A percentile compares a stretch with the other conserved stretches of the same genome.
phyloP scores from a whole-genome alignment of 2,113 vertebrate genomes.

The Cricetomys ansorgei region DNA sequence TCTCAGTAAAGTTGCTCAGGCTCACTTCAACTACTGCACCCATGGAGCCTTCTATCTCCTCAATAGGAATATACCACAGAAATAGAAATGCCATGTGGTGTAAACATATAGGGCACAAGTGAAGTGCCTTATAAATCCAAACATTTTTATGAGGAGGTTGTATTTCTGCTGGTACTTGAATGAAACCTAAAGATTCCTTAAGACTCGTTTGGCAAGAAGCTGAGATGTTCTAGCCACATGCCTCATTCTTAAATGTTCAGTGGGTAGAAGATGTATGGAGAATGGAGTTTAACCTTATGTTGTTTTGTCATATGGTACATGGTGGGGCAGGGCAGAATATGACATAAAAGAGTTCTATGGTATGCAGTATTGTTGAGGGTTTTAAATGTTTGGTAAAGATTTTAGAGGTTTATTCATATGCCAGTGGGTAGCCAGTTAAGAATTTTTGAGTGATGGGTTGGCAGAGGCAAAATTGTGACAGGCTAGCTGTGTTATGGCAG shows the following conservation, averaged over 20 bases:
- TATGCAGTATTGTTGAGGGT: neutral
- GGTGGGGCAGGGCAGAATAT: neutral
- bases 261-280: neutral
- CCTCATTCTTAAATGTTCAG: neutral
- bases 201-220: neutral
- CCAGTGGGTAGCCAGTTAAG: neutral
- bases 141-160: neutral
- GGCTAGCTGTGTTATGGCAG: neutral
- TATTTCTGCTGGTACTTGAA: neutral
- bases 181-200: neutral
- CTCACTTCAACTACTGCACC: neutral
- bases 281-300: neutral
- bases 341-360: neutral
- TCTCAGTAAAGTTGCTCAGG: neutral
- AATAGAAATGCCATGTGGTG: no score
- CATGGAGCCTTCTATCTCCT: neutral
- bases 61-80: neutral
- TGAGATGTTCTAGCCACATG: neutral
- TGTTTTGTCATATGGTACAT: neutral
- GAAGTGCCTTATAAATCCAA: neutral
- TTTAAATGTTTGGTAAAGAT: neutral
- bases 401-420: neutral
- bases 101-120: neutral
- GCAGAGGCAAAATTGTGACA: neutral
- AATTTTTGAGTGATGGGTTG: neutral